Evolutionary conservation across 1,140 invertebrate species (phyloP).

Genomic region (Homarus americanus): DNA sequence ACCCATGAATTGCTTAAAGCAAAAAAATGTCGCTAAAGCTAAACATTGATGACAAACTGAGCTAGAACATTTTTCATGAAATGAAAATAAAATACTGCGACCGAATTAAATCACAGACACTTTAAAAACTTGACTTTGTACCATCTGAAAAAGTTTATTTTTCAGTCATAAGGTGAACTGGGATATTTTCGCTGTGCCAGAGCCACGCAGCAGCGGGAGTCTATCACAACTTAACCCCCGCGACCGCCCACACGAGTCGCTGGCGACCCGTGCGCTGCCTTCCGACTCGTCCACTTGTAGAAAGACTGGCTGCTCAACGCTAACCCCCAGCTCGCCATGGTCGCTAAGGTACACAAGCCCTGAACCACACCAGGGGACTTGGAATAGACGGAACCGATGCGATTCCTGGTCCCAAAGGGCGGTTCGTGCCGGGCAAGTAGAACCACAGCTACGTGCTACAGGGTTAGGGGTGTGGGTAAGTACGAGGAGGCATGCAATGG

Average conservation of each 20-base stretch:
- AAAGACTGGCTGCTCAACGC: slow-evolving; percentile 8
- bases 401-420: slow-evolving; percentile 62
- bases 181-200: neutral
- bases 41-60: slow-evolving; percentile 69
- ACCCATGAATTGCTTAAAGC: slow-evolving; percentile 71
- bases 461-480: slow-evolving; percentile 45
- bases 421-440: slow-evolving; percentile 60
- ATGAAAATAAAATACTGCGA: slow-evolving; percentile 70
- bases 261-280: neutral
- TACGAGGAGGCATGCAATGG: slow-evolving; percentile 36
- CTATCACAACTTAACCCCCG: slow-evolving; percentile 27
- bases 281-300: neutral
- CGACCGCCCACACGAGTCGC: neutral
- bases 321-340: slow-evolving; percentile 43
- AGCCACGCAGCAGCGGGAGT: slow-evolving; percentile 22
- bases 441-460: slow-evolving; percentile 53
- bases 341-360: slow-evolving; percentile 52
- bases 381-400: slow-evolving; percentile 68
- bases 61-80: slow-evolving; percentile 69
- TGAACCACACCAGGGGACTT: slow-evolving; percentile 50
- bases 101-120: slow-evolving; percentile 73
- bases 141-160: slow-evolving; percentile 65
- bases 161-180: slow-evolving; percentile 59
- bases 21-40: slow-evolving; percentile 70
- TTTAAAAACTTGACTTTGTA: slow-evolving; percentile 72